phyloP scores from a whole-genome alignment of 64 coral and sea anemone species.

The Stichodactyla helianthus region DNA sequence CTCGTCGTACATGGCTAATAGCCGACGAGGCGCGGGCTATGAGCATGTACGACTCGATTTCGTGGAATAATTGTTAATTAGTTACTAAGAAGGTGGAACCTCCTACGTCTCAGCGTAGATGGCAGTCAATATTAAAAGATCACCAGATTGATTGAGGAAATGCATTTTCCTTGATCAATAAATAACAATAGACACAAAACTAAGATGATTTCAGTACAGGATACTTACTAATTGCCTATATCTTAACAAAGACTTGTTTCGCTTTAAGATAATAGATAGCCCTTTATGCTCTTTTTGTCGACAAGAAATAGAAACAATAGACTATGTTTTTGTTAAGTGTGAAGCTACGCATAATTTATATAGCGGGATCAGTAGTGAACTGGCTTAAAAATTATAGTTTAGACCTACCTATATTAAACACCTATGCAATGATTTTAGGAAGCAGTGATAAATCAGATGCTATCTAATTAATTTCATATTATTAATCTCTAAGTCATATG shows the following conservation, averaged over 20 bases:
- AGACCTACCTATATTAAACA: too few species aligned
- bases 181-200: not conserved
- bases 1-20: too few species aligned
- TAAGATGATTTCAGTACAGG: conserved; percentile 5
- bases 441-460: too few species aligned
- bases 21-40: too few species aligned
- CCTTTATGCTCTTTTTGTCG: not conserved
- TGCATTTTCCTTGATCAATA: not conserved
- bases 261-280: not conserved
- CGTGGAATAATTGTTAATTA: not conserved
- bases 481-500: too few species aligned
- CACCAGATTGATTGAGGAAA: not conserved
- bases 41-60: too few species aligned
- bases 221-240: not conserved
- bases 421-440: too few species aligned
- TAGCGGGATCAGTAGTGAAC: too few species aligned
- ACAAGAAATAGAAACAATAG: not conserved
- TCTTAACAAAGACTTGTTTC: not conserved
- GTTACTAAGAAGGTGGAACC: not conserved
- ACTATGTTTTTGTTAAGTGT: too few species aligned
- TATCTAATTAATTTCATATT: too few species aligned
- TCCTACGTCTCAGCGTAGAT: not conserved
- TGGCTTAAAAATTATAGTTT: too few species aligned
- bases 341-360: too few species aligned
- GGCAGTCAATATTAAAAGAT: not conserved